Base-by-base conservation (phyloP, 37 sponge, comb jelly and placozoan species). In the Agelas oroides region DNA sequence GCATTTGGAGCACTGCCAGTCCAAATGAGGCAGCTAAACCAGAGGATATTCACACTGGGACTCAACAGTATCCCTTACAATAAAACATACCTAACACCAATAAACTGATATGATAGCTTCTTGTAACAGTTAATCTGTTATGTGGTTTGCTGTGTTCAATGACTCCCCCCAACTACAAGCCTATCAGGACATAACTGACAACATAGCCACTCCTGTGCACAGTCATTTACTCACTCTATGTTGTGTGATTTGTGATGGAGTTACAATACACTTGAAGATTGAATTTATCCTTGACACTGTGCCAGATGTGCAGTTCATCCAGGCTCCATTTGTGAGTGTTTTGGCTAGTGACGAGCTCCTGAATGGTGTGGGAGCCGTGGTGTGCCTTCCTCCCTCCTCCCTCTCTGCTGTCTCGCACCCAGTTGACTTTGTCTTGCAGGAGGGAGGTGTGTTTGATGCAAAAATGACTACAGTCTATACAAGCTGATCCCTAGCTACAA, bases 341-440 rank as follows among this genome's bases (percentile, higher is more conserved):
- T 15, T 28, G 19, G 21, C 76, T 20, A 33, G 60, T 20, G 72
- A 80, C 1, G 71, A 59, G 19, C 0, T 31, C 5, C 60, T 86
- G 31, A 16, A 53, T 37, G 60, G 82, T 25, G 86, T 70, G 8
- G 31, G 27, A 36, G 15, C 82, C 30, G 59, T 91, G 6, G 24
- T 91, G 32, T 90, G 91, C 53, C 59, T 76, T 39, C 87, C 83
- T 23, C 76, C 82, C 27, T 59, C 78, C 21, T 55, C 81, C 25
- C 65, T 76, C 19, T 62, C 78, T 24, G 53, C 71, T 19, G 72
- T 91, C 28, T 33, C 27, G 11, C 68, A 91, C 37, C 77, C 77
- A 62, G 80, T 91, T 24, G 91, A 91, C 73, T 82, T 71, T 24
- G 59, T 82, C 36, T 21, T 86, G 30, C 91, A 91, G 55, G 91